phyloP scores from a whole-genome alignment of 2,113 vertebrate species.

The Petromus typicus region DNA sequence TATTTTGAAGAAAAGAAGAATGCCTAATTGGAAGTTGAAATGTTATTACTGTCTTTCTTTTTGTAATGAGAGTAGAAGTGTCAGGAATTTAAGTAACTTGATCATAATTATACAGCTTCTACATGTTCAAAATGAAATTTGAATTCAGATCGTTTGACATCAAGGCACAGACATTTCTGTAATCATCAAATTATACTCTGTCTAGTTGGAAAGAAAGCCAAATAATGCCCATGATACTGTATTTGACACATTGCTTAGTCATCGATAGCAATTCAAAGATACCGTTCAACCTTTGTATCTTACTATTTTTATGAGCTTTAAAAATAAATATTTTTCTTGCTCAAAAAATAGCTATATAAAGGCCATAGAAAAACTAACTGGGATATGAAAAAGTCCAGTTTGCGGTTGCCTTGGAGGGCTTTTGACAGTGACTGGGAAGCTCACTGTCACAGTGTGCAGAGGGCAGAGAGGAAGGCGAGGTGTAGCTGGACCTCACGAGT shows the following conservation, averaged over 20 bases:
- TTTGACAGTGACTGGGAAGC: neutral
- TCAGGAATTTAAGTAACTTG: constrained; percentile 26
- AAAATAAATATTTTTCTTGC: neutral
- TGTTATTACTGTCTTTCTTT: neutral
- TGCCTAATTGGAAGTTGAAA: neutral
- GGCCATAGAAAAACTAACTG: neutral
- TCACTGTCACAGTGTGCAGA: no score
- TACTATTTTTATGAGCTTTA: constrained; percentile 1
- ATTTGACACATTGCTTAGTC: neutral
- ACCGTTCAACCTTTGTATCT: neutral
- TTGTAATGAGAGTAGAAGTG: neutral
- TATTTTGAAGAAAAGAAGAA: neutral
- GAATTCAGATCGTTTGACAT: neutral
- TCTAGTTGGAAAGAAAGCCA: neutral
- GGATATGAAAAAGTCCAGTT: neutral
- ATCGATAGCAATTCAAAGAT: neutral
- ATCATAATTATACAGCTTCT: neutral
- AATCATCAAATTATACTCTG: neutral
- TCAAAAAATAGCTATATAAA: neutral
- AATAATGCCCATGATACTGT: neutral
- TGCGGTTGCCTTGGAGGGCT: neutral
- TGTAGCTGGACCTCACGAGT: no score
- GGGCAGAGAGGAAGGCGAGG: neutral
- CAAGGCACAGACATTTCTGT: neutral
- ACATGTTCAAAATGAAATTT: constrained; percentile 48